phyloP scores from a whole-genome alignment of 1,140 invertebrate genomes.

The Bombus confusus region DNA sequence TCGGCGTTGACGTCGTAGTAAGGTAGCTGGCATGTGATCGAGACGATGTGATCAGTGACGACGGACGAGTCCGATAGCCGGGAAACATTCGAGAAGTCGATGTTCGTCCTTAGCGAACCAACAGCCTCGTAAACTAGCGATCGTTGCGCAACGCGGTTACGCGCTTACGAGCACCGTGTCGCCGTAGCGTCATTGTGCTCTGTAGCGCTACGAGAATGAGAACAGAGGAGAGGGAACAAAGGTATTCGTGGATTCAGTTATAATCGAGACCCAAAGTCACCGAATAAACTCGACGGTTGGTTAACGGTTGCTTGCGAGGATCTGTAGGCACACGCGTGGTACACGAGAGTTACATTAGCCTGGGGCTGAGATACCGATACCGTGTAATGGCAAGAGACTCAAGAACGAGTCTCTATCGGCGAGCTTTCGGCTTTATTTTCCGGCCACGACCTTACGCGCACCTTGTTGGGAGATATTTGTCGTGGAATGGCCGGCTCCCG shows the following conservation, averaged over 20 bases:
- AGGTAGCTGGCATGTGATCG: slow-evolving; percentile 19
- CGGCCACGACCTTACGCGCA: background rate
- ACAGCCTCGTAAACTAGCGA: slow-evolving; percentile 63
- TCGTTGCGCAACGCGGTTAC: slow-evolving; percentile 66
- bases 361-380: slow-evolving; percentile 54
- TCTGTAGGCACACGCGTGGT: slow-evolving; percentile 44
- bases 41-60: slow-evolving; percentile 45
- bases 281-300: slow-evolving; percentile 55
- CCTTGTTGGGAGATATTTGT: background rate
- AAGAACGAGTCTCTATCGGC: background rate
- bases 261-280: slow-evolving; percentile 55
- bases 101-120: slow-evolving; percentile 33
- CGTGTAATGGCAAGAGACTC: slow-evolving; percentile 19
- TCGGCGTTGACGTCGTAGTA: slow-evolving; percentile 30
- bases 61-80: slow-evolving; percentile 49
- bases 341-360: slow-evolving; percentile 66
- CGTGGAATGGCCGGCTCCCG: background rate
- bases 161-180: slow-evolving; percentile 36
- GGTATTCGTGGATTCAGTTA: slow-evolving; percentile 49
- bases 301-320: slow-evolving; percentile 55
- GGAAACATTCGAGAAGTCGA: slow-evolving; percentile 8
- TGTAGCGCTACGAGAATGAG: background rate
- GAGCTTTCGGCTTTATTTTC: slow-evolving; percentile 35
- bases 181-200: background rate
- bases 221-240: background rate